Evolutionary conservation across 2,113 vertebrate genomes (phyloP).

Genomic region (Podarcis cretensis): DNA sequence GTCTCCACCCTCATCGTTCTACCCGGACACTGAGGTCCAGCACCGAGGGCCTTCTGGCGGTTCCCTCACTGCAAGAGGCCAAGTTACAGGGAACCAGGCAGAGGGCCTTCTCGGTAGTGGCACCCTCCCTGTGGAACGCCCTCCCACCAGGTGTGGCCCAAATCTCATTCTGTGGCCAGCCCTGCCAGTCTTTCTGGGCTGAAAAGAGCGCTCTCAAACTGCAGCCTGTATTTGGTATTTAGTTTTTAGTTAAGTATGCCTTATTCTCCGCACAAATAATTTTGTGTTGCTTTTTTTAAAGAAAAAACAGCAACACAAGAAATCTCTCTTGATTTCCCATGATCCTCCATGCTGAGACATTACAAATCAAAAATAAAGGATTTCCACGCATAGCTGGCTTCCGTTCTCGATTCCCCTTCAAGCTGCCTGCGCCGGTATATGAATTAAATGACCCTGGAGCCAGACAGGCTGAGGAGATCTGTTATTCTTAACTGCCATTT

Average conservation of each 20-base stretch:
- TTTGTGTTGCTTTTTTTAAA: too few relatives aligned
- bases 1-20: too few relatives aligned
- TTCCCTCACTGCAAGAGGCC: too few relatives aligned
- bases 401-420: constrained; percentile 8
- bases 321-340: not conserved
- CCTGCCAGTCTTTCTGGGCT: not conserved
- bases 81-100: too few relatives aligned
- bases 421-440: constrained; percentile 2
- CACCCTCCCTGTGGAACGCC: too few relatives aligned
- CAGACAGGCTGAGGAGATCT: not conserved
- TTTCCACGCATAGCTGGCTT: constrained; percentile 26
- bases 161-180: not conserved
- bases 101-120: too few relatives aligned
- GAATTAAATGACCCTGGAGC: not conserved
- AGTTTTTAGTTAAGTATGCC: not conserved
- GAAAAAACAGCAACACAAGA: too few relatives aligned
- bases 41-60: too few relatives aligned
- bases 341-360: constrained; percentile 19
- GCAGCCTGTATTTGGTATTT: not conserved
- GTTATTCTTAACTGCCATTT: constrained; percentile 41
- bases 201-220: not conserved
- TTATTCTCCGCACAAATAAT: not conserved
- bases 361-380: constrained; percentile 43
- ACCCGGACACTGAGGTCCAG: too few relatives aligned
- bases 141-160: too few relatives aligned